Conservation (phyloP, 2,797 vertebrate genomes). For the Argya squamiceps region DNA sequence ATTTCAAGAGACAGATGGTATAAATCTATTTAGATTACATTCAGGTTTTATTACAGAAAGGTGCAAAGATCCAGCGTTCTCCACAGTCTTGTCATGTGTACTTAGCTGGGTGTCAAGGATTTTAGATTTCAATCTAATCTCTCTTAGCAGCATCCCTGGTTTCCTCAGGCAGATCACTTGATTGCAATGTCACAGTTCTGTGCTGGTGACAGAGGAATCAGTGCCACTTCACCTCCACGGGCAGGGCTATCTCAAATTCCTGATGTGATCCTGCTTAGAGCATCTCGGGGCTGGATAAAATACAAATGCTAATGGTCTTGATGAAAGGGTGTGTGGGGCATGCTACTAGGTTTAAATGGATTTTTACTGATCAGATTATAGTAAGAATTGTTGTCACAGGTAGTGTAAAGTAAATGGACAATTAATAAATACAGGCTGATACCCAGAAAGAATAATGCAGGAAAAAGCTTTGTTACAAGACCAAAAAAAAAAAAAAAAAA, state of each 20-base stretch:
- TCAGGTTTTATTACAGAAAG: neutral
- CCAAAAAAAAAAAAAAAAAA: too few species aligned
- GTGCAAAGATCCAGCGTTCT: neutral
- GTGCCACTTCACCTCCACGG: neutral
- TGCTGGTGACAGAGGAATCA: neutral
- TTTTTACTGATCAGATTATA: neutral
- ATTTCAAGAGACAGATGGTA: neutral
- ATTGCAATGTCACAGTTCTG: neutral
- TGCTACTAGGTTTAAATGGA: neutral
- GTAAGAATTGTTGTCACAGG: neutral
- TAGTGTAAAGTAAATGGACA: neutral
- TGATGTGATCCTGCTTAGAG: neutral
- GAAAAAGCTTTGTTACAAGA: neutral
- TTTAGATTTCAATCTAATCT: conserved; percentile 32
- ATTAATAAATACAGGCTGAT: neutral
- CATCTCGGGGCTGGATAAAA: neutral
- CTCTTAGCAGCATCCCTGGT: neutral
- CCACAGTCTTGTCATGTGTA: neutral
- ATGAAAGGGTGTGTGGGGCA: neutral
- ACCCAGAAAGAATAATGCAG: neutral
- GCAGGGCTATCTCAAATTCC: neutral
- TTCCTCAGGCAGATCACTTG: neutral
- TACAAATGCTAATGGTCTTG: neutral
- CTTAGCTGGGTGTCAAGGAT: conserved; percentile 9
- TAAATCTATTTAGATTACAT: conserved; percentile 2